Evolutionary conservation across 64 coral and sea anemone species (phyloP).

Genomic region (Stichodactyla helianthus): DNA sequence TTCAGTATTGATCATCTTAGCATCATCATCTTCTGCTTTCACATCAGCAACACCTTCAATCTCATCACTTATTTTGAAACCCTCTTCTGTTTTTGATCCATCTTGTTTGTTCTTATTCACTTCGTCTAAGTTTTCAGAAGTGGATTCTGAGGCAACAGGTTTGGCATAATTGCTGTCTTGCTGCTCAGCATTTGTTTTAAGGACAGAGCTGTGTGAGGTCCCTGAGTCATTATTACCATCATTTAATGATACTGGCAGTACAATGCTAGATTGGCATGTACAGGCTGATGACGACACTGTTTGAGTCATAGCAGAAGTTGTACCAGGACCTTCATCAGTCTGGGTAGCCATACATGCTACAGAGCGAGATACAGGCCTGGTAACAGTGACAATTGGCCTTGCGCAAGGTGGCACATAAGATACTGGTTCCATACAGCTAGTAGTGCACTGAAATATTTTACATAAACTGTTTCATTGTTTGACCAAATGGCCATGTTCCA

Average conservation of each 20-base stretch:
- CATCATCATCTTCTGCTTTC: too few relatives aligned
- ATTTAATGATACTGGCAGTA: background rate
- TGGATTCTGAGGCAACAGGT: background rate
- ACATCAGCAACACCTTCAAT: too few relatives aligned
- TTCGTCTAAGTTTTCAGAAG: background rate
- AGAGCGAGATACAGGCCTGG: background rate
- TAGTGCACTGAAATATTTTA: constrained; percentile 10
- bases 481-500: background rate
- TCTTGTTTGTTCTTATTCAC: too few relatives aligned
- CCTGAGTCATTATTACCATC: background rate
- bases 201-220: background rate
- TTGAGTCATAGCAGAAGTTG: background rate
- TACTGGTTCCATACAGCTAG: constrained; percentile 5
- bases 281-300: background rate
- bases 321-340: background rate
- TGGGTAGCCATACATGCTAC: background rate
- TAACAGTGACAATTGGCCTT: background rate
- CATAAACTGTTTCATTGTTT: background rate
- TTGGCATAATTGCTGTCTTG: background rate
- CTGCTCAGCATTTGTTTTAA: background rate
- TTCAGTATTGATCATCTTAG: too few relatives aligned
- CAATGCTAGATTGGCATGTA: background rate
- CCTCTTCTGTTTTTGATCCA: too few relatives aligned
- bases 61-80: too few relatives aligned
- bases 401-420: background rate